These are phyloP conservation scores for Dryas iulia DNA, from an alignment of 1,140 invertebrate genomes.

Conservation along the genomic window DNA sequence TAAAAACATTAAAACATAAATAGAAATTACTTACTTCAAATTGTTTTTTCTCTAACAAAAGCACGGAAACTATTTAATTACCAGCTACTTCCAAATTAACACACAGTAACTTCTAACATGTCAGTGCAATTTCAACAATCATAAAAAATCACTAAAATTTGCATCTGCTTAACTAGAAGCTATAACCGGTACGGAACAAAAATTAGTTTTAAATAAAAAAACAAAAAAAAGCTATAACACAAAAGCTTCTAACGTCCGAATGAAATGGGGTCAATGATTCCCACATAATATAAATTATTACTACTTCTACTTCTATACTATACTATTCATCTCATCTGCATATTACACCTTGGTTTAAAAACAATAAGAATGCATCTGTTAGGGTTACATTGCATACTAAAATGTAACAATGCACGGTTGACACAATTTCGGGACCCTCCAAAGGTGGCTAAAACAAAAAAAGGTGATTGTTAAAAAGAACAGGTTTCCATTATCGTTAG, in stretches of 20 bases:
- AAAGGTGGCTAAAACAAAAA: conserved; percentile 68
- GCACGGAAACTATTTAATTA: no score
- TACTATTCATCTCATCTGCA: conserved; percentile 61
- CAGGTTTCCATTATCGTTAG: conserved; percentile 74
- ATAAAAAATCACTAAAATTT: conserved; percentile 17
- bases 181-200: conserved; percentile 44
- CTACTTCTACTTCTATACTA: no score
- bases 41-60: no score
- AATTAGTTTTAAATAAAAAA: conserved; percentile 47
- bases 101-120: neutral
- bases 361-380: conserved; percentile 43
- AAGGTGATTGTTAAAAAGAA: conserved; percentile 65
- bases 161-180: conserved; percentile 36
- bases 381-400: neutral
- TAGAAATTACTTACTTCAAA: neutral
- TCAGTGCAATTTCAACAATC: conserved; percentile 3
- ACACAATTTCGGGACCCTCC: conserved; percentile 64
- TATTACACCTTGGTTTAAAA: conserved; percentile 68
- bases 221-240: conserved; percentile 44
- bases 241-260: conserved; percentile 52
- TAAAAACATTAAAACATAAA: no score
- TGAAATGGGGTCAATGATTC: conserved; percentile 59
- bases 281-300: conserved; percentile 61
- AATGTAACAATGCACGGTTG: conserved; percentile 53
- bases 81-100: neutral